Percentiles rank a stretch among this genome's conserved stretches.
Evolutionary conservation across 2,113 vertebrate genomes (phyloP).

Genomic region (Oxygymnocypris stewartii): DNA sequence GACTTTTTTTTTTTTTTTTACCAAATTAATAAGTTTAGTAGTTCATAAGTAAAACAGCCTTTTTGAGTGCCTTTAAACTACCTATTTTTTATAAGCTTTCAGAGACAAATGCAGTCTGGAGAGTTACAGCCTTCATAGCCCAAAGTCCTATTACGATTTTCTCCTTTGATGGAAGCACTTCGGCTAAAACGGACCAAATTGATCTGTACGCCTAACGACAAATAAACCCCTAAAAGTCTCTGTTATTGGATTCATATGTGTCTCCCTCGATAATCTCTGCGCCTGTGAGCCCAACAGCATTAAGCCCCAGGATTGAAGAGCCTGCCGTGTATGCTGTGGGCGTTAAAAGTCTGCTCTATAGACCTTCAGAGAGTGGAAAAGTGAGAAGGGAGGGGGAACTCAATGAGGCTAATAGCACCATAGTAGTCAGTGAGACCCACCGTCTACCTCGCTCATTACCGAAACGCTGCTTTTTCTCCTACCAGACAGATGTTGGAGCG

Average conservation of each 20-base stretch:
- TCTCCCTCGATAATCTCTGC: constrained; percentile 55
- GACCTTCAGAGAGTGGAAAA: constrained; percentile 36
- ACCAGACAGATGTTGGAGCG: constrained; percentile 71
- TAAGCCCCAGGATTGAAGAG: constrained; percentile 55
- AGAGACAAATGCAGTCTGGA: background rate
- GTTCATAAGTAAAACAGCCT: background rate
- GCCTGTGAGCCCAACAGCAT: constrained; percentile 51
- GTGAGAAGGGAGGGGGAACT: constrained; percentile 28
- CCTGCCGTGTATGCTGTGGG: constrained; percentile 25
- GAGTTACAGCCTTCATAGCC: background rate
- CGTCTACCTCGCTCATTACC: constrained; percentile 66
- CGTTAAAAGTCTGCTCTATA: constrained; percentile 49
- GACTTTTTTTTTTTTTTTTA: constrained; percentile 4
- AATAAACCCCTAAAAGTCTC: constrained; percentile 46
- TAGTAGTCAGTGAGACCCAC: constrained; percentile 60
- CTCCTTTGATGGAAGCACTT: constrained; percentile 33
- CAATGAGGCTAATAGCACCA: constrained; percentile 62
- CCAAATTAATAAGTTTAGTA: too few species aligned
- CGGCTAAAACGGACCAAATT: constrained; percentile 28
- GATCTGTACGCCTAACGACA: constrained; percentile 16
- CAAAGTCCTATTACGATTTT: constrained; percentile 23
- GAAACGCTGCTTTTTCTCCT: constrained; percentile 50
- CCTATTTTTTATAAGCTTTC: too few species aligned
- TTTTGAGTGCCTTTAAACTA: background rate
- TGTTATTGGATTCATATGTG: constrained; percentile 59